phyloP scores from a whole-genome alignment of 2,888 invertebrate species.

The Drosophila rubida region DNA sequence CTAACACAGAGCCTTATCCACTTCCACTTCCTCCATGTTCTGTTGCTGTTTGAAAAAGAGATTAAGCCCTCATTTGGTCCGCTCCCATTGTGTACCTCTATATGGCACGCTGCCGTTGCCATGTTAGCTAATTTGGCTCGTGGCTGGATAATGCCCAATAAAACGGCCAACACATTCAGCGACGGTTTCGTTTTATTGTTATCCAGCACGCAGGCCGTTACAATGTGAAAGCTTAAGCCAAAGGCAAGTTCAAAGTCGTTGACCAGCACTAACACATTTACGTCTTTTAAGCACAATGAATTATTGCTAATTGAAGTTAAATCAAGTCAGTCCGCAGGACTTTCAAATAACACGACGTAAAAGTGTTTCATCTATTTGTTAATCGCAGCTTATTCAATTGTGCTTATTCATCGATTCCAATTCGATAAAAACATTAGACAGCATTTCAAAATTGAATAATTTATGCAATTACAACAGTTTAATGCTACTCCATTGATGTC shows the following conservation, averaged over 20 bases:
- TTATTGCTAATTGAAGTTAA: constrained; percentile 8
- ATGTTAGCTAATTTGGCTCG: constrained; percentile 44
- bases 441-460: constrained; percentile 2
- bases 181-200: constrained; percentile 43
- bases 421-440: not conserved
- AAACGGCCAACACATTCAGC: constrained; percentile 42
- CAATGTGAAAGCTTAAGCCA: constrained; percentile 7
- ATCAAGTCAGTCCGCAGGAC: not conserved
- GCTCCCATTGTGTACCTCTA: constrained; percentile 1
- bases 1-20: constrained; percentile 21
- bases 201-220: constrained; percentile 15
- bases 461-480: not conserved
- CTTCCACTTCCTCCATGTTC: constrained; percentile 26
- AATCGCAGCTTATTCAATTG: not conserved
- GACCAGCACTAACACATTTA: not conserved
- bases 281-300: constrained; percentile 2
- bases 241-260: constrained; percentile 21
- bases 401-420: not conserved
- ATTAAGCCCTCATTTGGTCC: constrained; percentile 48
- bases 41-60: constrained; percentile 31
- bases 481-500: not conserved
- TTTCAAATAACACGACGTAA: not conserved
- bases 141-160: constrained; percentile 44
- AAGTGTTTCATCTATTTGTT: not conserved
- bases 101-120: constrained; percentile 12